Percentiles rank a stretch among this genome's conserved stretches.
phyloP scores from a whole-genome alignment of 2,888 invertebrate genomes.

The Drosophila barbarae region DNA sequence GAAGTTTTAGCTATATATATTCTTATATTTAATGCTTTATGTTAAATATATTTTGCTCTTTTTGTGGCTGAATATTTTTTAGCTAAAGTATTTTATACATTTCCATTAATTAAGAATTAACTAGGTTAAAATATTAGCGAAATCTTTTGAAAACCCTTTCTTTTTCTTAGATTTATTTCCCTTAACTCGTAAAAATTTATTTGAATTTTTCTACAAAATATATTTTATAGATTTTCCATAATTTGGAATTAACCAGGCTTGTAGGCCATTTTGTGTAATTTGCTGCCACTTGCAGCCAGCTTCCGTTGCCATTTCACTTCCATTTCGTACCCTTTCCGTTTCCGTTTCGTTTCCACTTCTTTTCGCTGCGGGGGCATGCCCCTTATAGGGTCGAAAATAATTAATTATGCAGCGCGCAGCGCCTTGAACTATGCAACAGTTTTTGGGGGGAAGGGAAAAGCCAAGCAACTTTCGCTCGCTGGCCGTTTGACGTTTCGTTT shows the following conservation, averaged over 20 bases:
- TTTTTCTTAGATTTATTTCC: too few relatives aligned
- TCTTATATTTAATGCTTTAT: background rate
- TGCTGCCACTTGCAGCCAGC: background rate
- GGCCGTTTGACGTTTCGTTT: slow-evolving; percentile 65
- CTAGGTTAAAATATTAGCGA: background rate
- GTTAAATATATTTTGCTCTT: background rate
- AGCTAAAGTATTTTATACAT: background rate
- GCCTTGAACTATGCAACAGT: slow-evolving; percentile 68
- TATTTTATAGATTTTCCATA: background rate
- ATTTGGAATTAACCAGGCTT: background rate
- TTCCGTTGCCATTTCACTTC: background rate
- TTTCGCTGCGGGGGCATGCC: slow-evolving; percentile 13
- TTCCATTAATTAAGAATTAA: background rate
- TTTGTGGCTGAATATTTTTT: background rate
- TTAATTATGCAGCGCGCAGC: slow-evolving; percentile 64
- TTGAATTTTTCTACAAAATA: background rate
- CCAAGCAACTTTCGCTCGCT: slow-evolving; percentile 32
- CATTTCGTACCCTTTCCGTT: background rate
- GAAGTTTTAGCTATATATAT: too few relatives aligned
- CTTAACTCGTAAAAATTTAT: too few relatives aligned
- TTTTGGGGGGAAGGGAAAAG: slow-evolving; percentile 38
- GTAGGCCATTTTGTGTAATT: background rate
- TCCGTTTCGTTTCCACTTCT: background rate
- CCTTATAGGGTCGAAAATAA: slow-evolving; percentile 42
- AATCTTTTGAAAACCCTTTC: too few relatives aligned